Evolutionary conservation across 1,140 invertebrate genomes (phyloP).

Genomic region (Hypsibius dujardini): DNA sequence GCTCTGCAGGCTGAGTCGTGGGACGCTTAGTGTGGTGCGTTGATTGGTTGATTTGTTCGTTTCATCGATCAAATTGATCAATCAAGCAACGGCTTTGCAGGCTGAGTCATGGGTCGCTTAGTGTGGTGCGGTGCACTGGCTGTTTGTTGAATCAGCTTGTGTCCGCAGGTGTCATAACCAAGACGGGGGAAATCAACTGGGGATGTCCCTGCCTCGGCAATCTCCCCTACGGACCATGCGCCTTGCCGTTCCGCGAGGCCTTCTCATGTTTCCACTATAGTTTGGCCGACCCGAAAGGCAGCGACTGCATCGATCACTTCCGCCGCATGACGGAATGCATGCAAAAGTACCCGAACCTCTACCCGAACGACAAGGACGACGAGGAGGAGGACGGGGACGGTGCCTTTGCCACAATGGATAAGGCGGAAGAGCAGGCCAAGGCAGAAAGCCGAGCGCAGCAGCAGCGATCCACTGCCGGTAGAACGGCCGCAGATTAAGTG

Average conservation of each 20-base stretch:
- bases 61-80: too few relatives aligned
- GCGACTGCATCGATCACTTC: conserved; percentile 75
- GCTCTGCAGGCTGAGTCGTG: too few relatives aligned
- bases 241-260: conserved; percentile 70
- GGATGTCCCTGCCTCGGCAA: conserved; percentile 85
- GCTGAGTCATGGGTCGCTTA: too few relatives aligned
- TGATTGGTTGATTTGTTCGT: too few relatives aligned
- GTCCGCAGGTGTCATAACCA: conserved; percentile 50
- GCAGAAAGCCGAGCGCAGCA: not conserved
- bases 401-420: conserved; percentile 39
- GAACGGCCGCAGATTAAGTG: too few relatives aligned
- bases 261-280: conserved; percentile 85
- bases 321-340: conserved; percentile 82
- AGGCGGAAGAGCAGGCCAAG: conserved; percentile 8
- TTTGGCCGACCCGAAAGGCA: conserved; percentile 53
- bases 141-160: conserved; percentile 17
- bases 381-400: conserved; percentile 23
- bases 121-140: too few relatives aligned
- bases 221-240: conserved; percentile 86
- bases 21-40: too few relatives aligned
- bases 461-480: too few relatives aligned
- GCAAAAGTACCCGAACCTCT: conserved; percentile 64
- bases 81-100: too few relatives aligned
- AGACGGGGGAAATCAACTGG: conserved; percentile 74
- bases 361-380: conserved; percentile 42